phyloP scores from a whole-genome alignment of 1,140 invertebrate species.

The Pseudomyrmex cubaensis region DNA sequence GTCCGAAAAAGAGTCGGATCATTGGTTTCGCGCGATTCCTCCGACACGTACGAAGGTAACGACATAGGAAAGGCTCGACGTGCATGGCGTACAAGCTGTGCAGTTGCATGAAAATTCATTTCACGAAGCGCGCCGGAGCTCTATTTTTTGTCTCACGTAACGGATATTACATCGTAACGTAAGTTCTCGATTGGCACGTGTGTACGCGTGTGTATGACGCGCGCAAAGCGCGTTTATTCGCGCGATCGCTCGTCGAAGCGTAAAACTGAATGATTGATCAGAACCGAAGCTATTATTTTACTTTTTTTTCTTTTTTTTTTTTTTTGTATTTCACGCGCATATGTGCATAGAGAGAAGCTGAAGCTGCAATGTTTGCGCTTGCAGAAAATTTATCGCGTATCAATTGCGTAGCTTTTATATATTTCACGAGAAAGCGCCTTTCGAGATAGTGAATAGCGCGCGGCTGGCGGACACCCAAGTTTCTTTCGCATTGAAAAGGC shows the following conservation, averaged over 20 bases:
- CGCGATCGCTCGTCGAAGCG: too few species aligned
- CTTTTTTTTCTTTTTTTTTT: too few species aligned
- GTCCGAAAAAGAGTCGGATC: constrained; percentile 36
- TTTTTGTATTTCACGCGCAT: too few species aligned
- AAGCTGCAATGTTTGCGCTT: not conserved
- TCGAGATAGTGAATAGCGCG: too few species aligned
- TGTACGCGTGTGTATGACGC: not conserved
- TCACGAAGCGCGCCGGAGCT: constrained; percentile 9
- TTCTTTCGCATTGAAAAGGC: constrained; percentile 43
- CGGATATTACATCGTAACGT: constrained; percentile 41
- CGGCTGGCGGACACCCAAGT: constrained; percentile 20
- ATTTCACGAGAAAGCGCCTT: not conserved
- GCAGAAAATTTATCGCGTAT: constrained; percentile 25
- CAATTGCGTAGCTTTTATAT: constrained; percentile 24
- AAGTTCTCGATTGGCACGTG: not conserved
- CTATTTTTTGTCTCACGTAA: constrained; percentile 39
- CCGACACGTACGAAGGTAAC: constrained; percentile 60
- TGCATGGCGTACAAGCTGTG: constrained; percentile 36
- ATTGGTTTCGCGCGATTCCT: constrained; percentile 30
- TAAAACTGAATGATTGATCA: too few species aligned
- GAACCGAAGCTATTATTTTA: too few species aligned
- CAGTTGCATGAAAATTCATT: constrained; percentile 47
- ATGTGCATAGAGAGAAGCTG: too few species aligned
- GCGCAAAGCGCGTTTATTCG: too few species aligned
- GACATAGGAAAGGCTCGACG: constrained; percentile 51